Conservation (phyloP, 2,113 vertebrate species). For the Odocoileus hemionus region DNA sequence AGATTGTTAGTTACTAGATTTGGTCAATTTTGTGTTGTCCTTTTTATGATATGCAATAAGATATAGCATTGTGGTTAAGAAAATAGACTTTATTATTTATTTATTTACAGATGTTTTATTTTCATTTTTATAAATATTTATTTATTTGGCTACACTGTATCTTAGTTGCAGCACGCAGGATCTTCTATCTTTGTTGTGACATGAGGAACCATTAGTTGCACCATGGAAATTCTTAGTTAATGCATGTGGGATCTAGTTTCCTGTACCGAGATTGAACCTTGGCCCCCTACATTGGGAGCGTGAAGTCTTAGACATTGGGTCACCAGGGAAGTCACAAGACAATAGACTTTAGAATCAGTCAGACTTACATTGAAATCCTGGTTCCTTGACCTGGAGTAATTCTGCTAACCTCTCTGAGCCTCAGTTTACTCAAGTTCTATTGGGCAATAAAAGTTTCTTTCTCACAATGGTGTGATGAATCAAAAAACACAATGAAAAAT, state of each 20-base stretch:
- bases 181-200: not conserved
- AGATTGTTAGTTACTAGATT: not conserved
- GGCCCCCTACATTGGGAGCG: not conserved
- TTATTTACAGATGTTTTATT: not conserved
- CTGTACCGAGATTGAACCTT: not conserved
- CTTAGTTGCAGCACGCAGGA: not conserved
- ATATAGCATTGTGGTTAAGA: not conserved
- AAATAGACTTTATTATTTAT: not conserved
- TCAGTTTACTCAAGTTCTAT: not conserved
- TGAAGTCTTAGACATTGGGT: not conserved
- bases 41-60: not conserved
- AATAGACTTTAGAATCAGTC: not conserved
- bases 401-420: not conserved
- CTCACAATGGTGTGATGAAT: not conserved
- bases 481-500: not conserved
- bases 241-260: not conserved
- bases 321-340: not conserved
- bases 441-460: not conserved
- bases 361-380: not conserved
- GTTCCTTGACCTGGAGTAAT: not conserved
- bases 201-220: not conserved
- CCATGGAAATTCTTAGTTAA: not conserved
- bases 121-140: not conserved
- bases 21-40: not conserved
- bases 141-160: not conserved